Evolutionary conservation across 2,888 invertebrate genomes (phyloP).

Genomic region (Leucophenga maculata): DNA sequence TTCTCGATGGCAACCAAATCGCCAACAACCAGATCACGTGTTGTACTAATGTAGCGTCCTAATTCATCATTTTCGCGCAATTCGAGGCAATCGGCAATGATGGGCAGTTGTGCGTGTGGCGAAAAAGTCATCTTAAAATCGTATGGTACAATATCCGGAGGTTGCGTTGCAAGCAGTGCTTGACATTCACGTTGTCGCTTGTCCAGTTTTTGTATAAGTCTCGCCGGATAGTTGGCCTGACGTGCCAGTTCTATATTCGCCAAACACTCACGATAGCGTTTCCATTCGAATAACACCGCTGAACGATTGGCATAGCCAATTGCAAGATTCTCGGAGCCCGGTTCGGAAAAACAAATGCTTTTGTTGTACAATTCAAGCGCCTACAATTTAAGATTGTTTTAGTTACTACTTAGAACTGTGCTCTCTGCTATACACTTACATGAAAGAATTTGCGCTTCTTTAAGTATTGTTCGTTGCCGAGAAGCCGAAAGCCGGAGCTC

Average conservation of each 20-base stretch:
- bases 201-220: slow-evolving; percentile 76
- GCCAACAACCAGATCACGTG: slow-evolving; percentile 79
- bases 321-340: slow-evolving; percentile 75
- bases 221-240: slow-evolving; percentile 76
- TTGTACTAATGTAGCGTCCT: slow-evolving; percentile 82
- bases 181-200: slow-evolving; percentile 76
- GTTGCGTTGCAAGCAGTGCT: slow-evolving; percentile 57
- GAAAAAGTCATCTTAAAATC: slow-evolving; percentile 66
- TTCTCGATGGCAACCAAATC: slow-evolving; percentile 85
- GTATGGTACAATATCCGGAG: slow-evolving; percentile 60
- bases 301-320: slow-evolving; percentile 84
- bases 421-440: slow-evolving; percentile 60
- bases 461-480: slow-evolving; percentile 76
- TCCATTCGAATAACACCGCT: slow-evolving; percentile 79
- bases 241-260: slow-evolving; percentile 80
- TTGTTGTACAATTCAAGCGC: slow-evolving; percentile 73
- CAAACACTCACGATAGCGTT: slow-evolving; percentile 79
- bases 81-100: slow-evolving; percentile 78
- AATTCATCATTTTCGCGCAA: slow-evolving; percentile 75
- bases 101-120: slow-evolving; percentile 73
- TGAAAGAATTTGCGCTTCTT: slow-evolving; percentile 73
- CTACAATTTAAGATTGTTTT: slow-evolving; percentile 35
- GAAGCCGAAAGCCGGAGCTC: slow-evolving; percentile 75
- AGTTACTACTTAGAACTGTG: slow-evolving; percentile 70
- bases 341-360: slow-evolving; percentile 76